Conservation (phyloP, 2,113 vertebrate genomes). For the Verasper variegatus region DNA sequence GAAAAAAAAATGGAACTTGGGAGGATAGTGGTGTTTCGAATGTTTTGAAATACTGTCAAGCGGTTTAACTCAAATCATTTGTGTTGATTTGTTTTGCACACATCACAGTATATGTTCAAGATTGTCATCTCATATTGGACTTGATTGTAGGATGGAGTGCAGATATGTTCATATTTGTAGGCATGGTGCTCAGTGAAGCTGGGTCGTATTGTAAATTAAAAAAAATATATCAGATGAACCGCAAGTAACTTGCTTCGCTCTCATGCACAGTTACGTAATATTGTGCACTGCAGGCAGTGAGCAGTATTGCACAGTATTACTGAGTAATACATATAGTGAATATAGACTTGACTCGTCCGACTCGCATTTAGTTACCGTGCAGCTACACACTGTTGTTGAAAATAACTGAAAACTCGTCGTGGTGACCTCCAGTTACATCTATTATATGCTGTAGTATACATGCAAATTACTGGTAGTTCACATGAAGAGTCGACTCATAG, state of each 20-base stretch:
- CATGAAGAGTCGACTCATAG: conserved; percentile 10
- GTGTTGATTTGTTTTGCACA: conserved; percentile 55
- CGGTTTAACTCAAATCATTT: conserved; percentile 31
- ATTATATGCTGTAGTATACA: conserved; percentile 52
- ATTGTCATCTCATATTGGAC: conserved; percentile 49
- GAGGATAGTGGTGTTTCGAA: conserved; percentile 25
- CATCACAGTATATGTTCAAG: conserved; percentile 46
- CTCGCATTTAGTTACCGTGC: conserved; percentile 68
- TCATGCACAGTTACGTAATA: conserved; percentile 55
- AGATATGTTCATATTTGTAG: conserved; percentile 33
- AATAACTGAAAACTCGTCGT: conserved; percentile 51
- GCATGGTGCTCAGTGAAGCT: conserved; percentile 45
- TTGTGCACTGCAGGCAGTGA: conserved; percentile 76
- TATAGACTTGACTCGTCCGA: conserved; percentile 58
- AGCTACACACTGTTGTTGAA: conserved; percentile 61
- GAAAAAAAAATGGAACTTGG: conserved; percentile 7
- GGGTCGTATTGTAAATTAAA: conserved; percentile 64
- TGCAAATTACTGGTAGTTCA: conserved; percentile 49
- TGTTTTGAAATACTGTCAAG: conserved; percentile 13
- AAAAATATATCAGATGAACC: conserved; percentile 42
- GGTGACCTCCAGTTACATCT: conserved; percentile 58
- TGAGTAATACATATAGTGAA: conserved; percentile 62
- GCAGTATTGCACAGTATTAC: conserved; percentile 61
- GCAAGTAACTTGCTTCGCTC: conserved; percentile 53
- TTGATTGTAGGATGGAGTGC: conserved; percentile 50